Evolutionary conservation across 2,113 vertebrate species (phyloP).

Genomic region (Ceyx margarethae): DNA sequence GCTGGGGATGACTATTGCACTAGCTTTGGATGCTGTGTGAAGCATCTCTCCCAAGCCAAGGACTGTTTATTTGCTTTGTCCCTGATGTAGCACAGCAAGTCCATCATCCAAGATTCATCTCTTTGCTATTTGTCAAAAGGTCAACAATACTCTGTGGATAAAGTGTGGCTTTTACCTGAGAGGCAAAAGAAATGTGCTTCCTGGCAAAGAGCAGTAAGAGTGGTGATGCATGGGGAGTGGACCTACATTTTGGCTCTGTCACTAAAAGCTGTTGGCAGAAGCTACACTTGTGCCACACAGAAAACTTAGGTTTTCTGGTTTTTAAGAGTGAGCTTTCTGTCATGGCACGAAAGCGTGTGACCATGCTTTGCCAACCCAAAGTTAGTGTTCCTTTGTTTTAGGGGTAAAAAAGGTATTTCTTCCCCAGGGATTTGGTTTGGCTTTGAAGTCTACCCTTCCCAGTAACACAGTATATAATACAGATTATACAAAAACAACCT

Average conservation of each 20-base stretch:
- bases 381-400: neutral
- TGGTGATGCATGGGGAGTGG: neutral
- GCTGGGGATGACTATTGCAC: neutral
- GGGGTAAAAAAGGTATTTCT: neutral
- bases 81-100: neutral
- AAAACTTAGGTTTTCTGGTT: neutral
- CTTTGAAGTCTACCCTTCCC: neutral
- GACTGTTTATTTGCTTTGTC: neutral
- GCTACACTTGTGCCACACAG: neutral
- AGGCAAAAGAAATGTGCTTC: neutral
- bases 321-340: neutral
- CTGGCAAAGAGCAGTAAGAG: neutral
- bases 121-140: neutral
- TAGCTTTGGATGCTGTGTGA: neutral
- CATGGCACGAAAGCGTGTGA: neutral
- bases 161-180: neutral
- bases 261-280: neutral
- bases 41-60: accelerated
- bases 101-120: neutral
- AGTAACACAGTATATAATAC: neutral
- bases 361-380: neutral
- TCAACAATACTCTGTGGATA: neutral
- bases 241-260: neutral
- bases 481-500: neutral
- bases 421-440: neutral